phyloP scores from a whole-genome alignment of 2,888 invertebrate genomes.

The Tinea trinotella region DNA sequence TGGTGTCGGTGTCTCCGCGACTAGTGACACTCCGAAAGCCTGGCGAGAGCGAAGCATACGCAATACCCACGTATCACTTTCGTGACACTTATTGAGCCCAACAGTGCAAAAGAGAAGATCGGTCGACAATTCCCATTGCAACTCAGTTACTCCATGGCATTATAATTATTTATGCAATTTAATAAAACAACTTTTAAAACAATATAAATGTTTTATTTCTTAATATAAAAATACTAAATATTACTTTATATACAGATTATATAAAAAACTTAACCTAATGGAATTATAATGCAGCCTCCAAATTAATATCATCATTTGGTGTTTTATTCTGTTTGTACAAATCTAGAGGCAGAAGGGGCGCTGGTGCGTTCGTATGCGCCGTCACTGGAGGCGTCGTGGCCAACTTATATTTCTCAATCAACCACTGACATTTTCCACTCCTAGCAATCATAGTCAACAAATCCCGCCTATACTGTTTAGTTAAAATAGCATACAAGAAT shows the following conservation, averaged over 20 bases:
- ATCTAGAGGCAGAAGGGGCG: slow-evolving; percentile 48
- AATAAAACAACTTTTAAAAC: no score
- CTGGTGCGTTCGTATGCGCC: slow-evolving; percentile 54
- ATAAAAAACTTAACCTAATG: slow-evolving; percentile 32
- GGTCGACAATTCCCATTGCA: no score
- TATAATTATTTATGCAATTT: no score
- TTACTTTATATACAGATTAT: slow-evolving; percentile 30
- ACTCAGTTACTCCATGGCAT: no score
- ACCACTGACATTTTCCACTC: slow-evolving; percentile 64
- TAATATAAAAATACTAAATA: not conserved
- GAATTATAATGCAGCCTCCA: slow-evolving; percentile 42
- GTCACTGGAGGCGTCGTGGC: slow-evolving; percentile 57
- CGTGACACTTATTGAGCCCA: no score
- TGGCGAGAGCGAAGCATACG: no score
- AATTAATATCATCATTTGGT: slow-evolving; percentile 34
- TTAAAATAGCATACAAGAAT: slow-evolving; percentile 91
- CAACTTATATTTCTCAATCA: slow-evolving; percentile 52
- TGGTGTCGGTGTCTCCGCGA: no score
- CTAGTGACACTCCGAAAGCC: no score
- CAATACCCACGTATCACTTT: no score
- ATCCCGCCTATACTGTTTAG: slow-evolving; percentile 88
- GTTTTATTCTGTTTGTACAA: slow-evolving; percentile 44
- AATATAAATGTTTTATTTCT: slow-evolving; percentile 35
- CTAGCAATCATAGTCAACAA: slow-evolving; percentile 77
- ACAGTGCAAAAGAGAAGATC: no score